Evolutionary conservation across 2,797 vertebrate genomes (phyloP), one percentile per base, ranked within the genome.

Genomic region (Gorsachius magnificus): DNA sequence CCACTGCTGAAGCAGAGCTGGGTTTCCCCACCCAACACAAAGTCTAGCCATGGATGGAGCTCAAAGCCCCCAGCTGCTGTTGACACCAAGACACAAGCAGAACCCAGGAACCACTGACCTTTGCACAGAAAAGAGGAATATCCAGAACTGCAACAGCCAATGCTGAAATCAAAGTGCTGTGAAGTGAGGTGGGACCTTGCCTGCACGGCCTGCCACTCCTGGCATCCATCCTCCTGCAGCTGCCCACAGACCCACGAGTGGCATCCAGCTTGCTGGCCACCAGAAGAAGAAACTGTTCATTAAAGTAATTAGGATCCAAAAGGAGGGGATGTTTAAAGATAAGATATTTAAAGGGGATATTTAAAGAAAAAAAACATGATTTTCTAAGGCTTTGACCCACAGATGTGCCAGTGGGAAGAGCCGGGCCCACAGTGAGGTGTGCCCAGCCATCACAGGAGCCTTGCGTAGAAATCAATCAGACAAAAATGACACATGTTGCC

Each of bases 1-100:
- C 46, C 54, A 48, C 50, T 1, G 0, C 16, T 1, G 0, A 35
- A 83, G 36, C 29, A 35, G 60, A 57, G n/a, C 14, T 0, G 1
- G 11, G 13, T 48, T 87, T 79, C 45, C 19, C 24, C 57, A 70
- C 57, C 22, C 21, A 35, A 16, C 28, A 19, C 16, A 16, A 61
- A 43, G 38, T 56, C 21, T 54, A 31, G 14, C 31, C 4, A 2
- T 14, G 33, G 63, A 50, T 22, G 33, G 58, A 76, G 33, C 41
- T 61, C 58, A 50, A 56, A 65, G 64, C 10, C 28, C 38, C 28
- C 9, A 2, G 21, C 51, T 79, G 56, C 51, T 53, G 36, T 12
- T 78, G 35, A 28, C 13, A 45, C 25, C 36, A 58, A 29, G 50
- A 43, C 45, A 53, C 20, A 38, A 85, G 54, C 36, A 92, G 68